Evolutionary conservation across 1,140 invertebrate genomes (phyloP).

Genomic region (Hormaphis cornu): DNA sequence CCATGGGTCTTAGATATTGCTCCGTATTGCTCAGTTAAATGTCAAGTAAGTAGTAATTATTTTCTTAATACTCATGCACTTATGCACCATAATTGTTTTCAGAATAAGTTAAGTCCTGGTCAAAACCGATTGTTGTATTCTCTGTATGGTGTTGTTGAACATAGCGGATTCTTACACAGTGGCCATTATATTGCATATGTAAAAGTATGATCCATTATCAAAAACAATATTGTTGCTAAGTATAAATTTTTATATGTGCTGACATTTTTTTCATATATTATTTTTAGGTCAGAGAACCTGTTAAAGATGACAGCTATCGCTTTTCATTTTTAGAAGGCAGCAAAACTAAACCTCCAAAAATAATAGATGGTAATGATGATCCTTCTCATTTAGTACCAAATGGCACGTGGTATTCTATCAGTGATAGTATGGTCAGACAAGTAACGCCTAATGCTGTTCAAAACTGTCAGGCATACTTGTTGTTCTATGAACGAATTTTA

Average conservation of each 20-base stretch:
- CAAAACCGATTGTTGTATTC: slow-evolving; percentile 72
- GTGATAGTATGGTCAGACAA: slow-evolving; percentile 73
- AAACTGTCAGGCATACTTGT: slow-evolving; percentile 84
- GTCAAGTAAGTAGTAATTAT: slow-evolving; percentile 45
- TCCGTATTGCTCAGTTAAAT: slow-evolving; percentile 76
- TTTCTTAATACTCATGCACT: not conserved
- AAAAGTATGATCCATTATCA: slow-evolving; percentile 49
- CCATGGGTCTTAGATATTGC: slow-evolving; percentile 76
- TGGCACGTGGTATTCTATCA: slow-evolving; percentile 87
- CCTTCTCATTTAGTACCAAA: slow-evolving; percentile 15
- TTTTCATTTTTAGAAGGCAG: slow-evolving; percentile 18
- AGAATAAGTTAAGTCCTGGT: slow-evolving; percentile 27
- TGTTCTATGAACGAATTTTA: slow-evolving; percentile 89
- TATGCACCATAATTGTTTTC: not conserved
- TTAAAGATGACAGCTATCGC: slow-evolving; percentile 28
- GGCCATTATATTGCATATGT: slow-evolving; percentile 97
- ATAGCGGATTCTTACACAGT: slow-evolving; percentile 77
- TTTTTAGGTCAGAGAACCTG: slow-evolving; percentile 18
- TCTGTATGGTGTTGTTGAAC: slow-evolving; percentile 89
- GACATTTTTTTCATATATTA: not conserved
- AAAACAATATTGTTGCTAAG: not conserved
- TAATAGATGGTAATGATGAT: slow-evolving; percentile 10
- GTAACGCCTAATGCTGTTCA: slow-evolving; percentile 71
- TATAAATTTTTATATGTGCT: slow-evolving; percentile 43
- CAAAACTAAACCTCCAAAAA: slow-evolving; percentile 11